A percentile compares a stretch with the other conserved stretches of the same genome.
These are phyloP conservation scores for Sinocyclocheilus maitianheensis DNA, from an alignment of 2,113 vertebrate genomes.

Conservation along the genomic window DNA sequence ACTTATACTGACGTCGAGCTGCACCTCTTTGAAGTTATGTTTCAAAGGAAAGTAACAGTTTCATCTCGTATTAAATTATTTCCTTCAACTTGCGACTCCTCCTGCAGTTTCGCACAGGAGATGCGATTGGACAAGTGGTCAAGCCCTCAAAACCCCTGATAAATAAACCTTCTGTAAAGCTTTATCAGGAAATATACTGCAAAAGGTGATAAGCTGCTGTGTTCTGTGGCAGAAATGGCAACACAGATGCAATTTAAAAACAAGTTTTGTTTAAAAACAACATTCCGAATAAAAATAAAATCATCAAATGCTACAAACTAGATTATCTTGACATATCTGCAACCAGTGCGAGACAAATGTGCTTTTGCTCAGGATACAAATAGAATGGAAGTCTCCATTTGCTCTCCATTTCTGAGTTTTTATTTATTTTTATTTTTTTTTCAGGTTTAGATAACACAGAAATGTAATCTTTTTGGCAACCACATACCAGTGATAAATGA, in stretches of 20 bases:
- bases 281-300: neutral
- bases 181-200: neutral
- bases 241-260: neutral
- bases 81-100: neutral
- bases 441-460: too few species aligned
- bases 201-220: neutral
- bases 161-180: neutral
- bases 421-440: too few species aligned
- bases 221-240: neutral
- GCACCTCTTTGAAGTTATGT: neutral
- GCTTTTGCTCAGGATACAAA: neutral
- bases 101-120: neutral
- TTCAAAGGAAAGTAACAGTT: neutral
- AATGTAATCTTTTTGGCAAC: too few species aligned
- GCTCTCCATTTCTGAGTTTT: neutral
- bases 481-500: neutral
- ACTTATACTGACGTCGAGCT: neutral
- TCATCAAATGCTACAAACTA: neutral
- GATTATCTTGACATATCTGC: neutral
- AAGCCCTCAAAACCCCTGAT: neutral
- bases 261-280: neutral
- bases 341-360: neutral
- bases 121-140: neutral
- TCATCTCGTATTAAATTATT: neutral
- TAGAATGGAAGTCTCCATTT: neutral